Evolutionary conservation across 1,140 invertebrate species (phyloP).

Genomic region (Paramacrobiotus metropolitanus): DNA sequence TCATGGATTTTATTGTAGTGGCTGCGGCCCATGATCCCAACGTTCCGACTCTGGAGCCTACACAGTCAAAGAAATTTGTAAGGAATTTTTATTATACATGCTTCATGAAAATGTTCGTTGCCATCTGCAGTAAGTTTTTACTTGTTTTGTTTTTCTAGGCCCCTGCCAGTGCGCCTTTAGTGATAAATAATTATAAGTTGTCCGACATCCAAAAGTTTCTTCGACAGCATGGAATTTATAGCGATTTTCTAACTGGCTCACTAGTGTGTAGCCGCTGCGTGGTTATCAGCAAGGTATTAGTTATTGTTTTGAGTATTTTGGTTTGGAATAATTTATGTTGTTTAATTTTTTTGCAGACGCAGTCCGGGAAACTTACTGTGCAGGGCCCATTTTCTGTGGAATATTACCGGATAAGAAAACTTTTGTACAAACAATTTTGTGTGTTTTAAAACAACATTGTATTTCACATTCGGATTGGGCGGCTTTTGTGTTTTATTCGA

Average conservation of each 20-base stretch:
- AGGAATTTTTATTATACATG: neutral
- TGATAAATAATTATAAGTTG: neutral
- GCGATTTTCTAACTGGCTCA: neutral
- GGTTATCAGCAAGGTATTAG: neutral
- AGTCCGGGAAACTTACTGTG: slow-evolving; percentile 65
- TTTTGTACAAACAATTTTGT: slow-evolving; percentile 89
- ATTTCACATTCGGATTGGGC: too few relatives aligned
- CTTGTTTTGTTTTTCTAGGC: neutral
- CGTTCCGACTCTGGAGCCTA: neutral
- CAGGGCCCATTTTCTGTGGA: slow-evolving; percentile 84
- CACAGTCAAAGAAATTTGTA: neutral
- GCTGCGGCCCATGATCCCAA: neutral
- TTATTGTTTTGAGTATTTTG: slow-evolving; percentile 1
- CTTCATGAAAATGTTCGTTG: neutral
- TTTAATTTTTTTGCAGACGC: slow-evolving; percentile 39
- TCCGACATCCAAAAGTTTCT: slow-evolving; percentile 5
- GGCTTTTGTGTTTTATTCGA: too few relatives aligned
- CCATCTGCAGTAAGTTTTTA: neutral
- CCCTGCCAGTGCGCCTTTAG: neutral
- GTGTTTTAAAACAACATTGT: slow-evolving; percentile 46
- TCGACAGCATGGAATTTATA: neutral
- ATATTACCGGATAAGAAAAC: slow-evolving; percentile 73
- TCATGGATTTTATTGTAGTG: neutral
- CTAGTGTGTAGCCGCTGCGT: neutral
- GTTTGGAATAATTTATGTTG: slow-evolving; percentile 6